phyloP scores from a whole-genome alignment of 2,888 invertebrate species.

The Drosophila longiperda region DNA sequence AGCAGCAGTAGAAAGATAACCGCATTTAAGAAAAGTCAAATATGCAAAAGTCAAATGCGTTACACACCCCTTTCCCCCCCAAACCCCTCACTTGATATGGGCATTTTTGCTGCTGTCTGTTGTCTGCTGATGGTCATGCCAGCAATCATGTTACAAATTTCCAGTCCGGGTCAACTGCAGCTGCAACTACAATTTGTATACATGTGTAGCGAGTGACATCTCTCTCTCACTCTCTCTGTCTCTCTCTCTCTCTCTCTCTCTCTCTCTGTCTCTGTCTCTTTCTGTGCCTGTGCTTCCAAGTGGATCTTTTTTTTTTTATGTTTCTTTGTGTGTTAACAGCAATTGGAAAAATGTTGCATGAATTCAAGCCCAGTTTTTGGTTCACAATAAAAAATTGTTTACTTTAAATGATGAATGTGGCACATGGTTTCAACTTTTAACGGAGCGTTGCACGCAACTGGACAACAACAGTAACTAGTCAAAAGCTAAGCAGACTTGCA shows the following conservation, averaged over 20 bases:
- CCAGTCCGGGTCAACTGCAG: conserved; percentile 50
- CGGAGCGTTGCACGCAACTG: conserved; percentile 53
- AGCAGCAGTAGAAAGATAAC: conserved; percentile 39
- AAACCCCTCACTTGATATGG: not conserved
- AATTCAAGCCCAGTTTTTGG: conserved; percentile 38
- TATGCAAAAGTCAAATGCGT: conserved; percentile 80
- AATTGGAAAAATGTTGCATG: conserved; percentile 76
- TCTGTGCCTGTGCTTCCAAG: conserved; percentile 46
- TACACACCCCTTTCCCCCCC: not conserved
- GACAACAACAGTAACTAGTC: conserved; percentile 28
- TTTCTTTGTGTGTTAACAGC: conserved; percentile 42
- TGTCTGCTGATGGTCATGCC: conserved; percentile 54
- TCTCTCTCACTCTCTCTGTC: conserved; percentile 11
- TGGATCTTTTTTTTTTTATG: conserved; percentile 21
- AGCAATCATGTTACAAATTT: conserved; percentile 79
- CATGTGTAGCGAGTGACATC: conserved; percentile 54
- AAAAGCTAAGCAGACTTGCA: conserved; percentile 60
- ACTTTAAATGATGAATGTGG: conserved; percentile 81
- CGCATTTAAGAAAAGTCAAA: conserved; percentile 72
- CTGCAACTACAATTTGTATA: conserved; percentile 76
- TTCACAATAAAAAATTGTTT: conserved; percentile 79
- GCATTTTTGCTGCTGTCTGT: conserved; percentile 44
- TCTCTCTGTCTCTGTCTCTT: not conserved
- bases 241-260: conserved; percentile 12
- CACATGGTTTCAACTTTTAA: conserved; percentile 74